Base-by-base conservation (phyloP, 2,888 invertebrate genomes). In the Xylophagus ater region DNA sequence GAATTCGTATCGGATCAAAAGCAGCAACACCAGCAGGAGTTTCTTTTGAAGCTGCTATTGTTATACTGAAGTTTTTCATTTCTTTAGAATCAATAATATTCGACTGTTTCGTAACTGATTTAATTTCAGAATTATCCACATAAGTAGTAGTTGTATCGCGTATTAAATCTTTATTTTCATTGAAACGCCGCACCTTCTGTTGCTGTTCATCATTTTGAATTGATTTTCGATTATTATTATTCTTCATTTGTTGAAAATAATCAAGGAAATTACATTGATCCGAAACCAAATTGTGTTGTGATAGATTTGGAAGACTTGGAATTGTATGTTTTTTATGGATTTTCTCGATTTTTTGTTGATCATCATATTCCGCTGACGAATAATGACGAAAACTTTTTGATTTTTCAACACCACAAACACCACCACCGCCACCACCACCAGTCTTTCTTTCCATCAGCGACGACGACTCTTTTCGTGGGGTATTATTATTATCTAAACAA, bases 381-480 rank as follows among this genome's bases (percentile, higher is more conserved):
- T 72, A 69, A 55, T 70, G 71, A 52, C 76, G 73, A 60, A 82
- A 81, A 53, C 81, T 82, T 47, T 79, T 78, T 3, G 81, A 78
- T 57, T 82, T 82, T 35, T 76, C 72, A 17, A 81, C 72, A 15
- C n/a, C n/a, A n/a, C n/a, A n/a, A n/a, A n/a, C n/a, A n/a, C n/a
- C n/a, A n/a, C n/a, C n/a, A n/a, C n/a, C n/a, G n/a, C n/a, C n/a
- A n/a, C n/a, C n/a, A n/a, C n/a, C n/a, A n/a, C n/a, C n/a, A n/a
- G 74, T 71, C 58, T 72, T 74, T 46, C 70, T 66, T 20, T 68
- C 57, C 42, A 60, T 62, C 9, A 38, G 33, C 2, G 34, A 6
- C 9, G 31, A 18, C 14, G 14, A 26, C 25, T 55, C n/a, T n/a
- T n/a, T n/a, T n/a, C n/a, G 54, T 23, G 52, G 50, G 35, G 54